A percentile compares a stretch with the other conserved stretches of the same genome.
phyloP scores from a whole-genome alignment of 2,888 invertebrate genomes.

The Crocallis elinguaria region DNA sequence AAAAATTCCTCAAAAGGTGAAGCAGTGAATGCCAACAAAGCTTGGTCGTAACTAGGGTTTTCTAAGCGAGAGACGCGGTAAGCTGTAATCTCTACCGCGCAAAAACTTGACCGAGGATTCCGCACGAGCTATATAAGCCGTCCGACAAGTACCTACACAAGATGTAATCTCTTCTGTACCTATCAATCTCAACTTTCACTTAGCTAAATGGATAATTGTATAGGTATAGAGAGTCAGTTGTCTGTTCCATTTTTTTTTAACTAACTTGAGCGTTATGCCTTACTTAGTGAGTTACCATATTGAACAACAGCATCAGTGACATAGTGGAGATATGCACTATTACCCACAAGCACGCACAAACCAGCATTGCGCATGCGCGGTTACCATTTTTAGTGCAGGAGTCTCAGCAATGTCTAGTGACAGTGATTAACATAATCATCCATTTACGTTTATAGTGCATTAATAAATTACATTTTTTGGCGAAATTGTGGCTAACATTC shows the following conservation, averaged over 20 bases:
- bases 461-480: no score
- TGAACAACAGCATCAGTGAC: no score
- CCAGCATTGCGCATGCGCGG: no score
- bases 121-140: conserved; percentile 34
- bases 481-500: no score
- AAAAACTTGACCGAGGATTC: conserved; percentile 65
- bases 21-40: conserved; percentile 60
- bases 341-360: no score
- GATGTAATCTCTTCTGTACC: conserved; percentile 18
- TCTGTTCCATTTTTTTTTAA: background rate
- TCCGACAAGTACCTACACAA: conserved; percentile 5
- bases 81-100: conserved; percentile 67
- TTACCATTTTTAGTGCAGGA: no score
- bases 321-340: no score
- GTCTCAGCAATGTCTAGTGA: no score
- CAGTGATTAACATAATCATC: no score
- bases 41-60: conserved; percentile 62
- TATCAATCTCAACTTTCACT: conserved; percentile 9
- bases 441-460: no score
- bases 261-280: no score
- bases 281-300: no score
- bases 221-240: background rate
- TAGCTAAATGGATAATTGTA: background rate
- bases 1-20: conserved; percentile 49
- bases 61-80: conserved; percentile 56